Base-by-base conservation (phyloP, 2,888 invertebrate genomes). In the Pterostichus madidus region DNA sequence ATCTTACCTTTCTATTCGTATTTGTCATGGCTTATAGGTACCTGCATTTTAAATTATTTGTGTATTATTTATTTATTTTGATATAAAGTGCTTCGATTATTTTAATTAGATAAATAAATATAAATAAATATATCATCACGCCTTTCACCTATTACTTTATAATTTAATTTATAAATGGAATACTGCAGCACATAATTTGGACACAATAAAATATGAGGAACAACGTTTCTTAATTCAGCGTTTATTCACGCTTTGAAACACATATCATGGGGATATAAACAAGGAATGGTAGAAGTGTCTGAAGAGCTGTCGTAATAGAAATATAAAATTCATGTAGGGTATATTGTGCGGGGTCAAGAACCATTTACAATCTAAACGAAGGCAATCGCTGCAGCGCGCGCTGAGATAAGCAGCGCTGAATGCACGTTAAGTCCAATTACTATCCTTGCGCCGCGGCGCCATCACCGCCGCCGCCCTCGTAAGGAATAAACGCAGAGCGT, bases 401-500 rank as follows among this genome's bases (percentile, higher is more conserved):
- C 10, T 31, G 59, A 64, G 68, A 71, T 71, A 71, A 71, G 68
- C 68, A 15, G 13, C 39, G 7, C 17, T 44, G 64, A 71, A 44
- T 44, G 68, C 44, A 71, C 44, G 46, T 39, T 71, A 71, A 71
- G 44, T 71, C 44, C 44, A 71, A 71, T 71, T 71, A 71, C 68
- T 64, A 31, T 64, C 64, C 64, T n/a, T 8, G 39, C 39, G 39
- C 39, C 39, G 39, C 39, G 39, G 39, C 39, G 39, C 24, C 24
- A 8, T 39, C 39, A 8, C 39, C 39, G 39, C 15, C 44, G 10
- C 44, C 52, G 15, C 5, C 13, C 53, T 61, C 78, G 78, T 46
- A 61, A 61, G 78, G 44, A 59, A 78, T 78, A 78, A 78, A 61
- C 78, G 78, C 61, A 35, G 10, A n/a, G 44, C 78, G 61, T 78